Evolutionary conservation across 2,113 vertebrate genomes (phyloP).

Genomic region (Chauna torquata): DNA sequence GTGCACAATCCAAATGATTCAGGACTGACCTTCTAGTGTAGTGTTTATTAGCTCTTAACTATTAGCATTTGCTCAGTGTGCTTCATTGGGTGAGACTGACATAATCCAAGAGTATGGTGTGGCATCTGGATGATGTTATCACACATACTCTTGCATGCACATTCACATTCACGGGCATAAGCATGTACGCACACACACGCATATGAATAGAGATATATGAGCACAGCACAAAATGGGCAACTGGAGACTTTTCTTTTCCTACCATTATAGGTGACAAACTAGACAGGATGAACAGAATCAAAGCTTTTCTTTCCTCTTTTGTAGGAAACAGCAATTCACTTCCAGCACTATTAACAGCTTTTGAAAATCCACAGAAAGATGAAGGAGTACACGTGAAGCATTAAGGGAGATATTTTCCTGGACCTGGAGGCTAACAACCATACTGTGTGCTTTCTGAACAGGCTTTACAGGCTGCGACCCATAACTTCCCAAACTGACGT

Average conservation of each 20-base stretch:
- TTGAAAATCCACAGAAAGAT: not conserved
- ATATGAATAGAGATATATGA: not conserved
- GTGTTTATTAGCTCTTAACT: conserved; percentile 73
- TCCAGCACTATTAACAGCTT: accelerated
- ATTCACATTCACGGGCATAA: not conserved
- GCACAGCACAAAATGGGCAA: not conserved
- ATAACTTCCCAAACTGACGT: not conserved
- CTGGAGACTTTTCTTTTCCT: not conserved
- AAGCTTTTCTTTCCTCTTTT: not conserved
- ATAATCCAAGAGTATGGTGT: conserved; percentile 51
- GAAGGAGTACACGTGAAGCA: not conserved
- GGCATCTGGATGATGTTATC: conserved; percentile 69
- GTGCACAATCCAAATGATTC: conserved; percentile 55
- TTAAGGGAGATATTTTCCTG: not conserved
- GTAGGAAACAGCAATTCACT: not conserved
- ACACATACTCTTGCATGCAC: conserved; percentile 24
- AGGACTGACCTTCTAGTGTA: conserved; percentile 58
- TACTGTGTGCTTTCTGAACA: not conserved
- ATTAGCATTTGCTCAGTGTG: conserved; percentile 65
- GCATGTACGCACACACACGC: not conserved
- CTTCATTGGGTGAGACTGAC: conserved; percentile 68
- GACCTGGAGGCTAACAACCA: not conserved
- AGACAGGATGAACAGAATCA: not conserved
- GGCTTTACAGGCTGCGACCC: not conserved
- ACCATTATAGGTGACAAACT: not conserved